phyloP scores from a whole-genome alignment of 2,113 vertebrate genomes.

The Macrotis lagotis region DNA sequence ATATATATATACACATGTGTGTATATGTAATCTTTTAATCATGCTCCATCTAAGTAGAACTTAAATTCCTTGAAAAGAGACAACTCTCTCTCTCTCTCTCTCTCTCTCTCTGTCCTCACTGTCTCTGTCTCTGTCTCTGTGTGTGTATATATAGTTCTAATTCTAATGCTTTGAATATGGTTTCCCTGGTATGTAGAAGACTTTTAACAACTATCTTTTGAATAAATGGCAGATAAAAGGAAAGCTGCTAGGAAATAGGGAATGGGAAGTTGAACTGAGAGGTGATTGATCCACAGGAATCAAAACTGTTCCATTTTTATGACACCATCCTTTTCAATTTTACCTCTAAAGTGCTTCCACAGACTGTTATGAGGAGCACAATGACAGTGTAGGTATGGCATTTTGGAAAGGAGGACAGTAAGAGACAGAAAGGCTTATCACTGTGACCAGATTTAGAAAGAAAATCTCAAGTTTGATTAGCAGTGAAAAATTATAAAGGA shows the following conservation, averaged over 20 bases:
- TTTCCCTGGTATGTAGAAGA: no score
- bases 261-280: background rate
- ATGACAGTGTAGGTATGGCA: background rate
- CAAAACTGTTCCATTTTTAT: background rate
- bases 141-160: background rate
- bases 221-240: background rate
- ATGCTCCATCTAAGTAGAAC: background rate
- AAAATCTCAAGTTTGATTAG: background rate
- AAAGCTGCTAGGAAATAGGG: background rate
- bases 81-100: background rate
- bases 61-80: background rate
- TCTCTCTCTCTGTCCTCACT: no score
- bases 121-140: background rate
- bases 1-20: no score
- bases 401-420: background rate
- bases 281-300: background rate
- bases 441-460: background rate
- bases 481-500: no score
- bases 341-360: background rate
- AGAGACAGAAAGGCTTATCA: background rate
- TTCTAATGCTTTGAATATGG: background rate
- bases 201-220: background rate
- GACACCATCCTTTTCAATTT: background rate
- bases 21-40: no score
- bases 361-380: background rate